Evolutionary conservation across 2,113 vertebrate species (phyloP).

Genomic region (Acanthochromis polyacanthus): DNA sequence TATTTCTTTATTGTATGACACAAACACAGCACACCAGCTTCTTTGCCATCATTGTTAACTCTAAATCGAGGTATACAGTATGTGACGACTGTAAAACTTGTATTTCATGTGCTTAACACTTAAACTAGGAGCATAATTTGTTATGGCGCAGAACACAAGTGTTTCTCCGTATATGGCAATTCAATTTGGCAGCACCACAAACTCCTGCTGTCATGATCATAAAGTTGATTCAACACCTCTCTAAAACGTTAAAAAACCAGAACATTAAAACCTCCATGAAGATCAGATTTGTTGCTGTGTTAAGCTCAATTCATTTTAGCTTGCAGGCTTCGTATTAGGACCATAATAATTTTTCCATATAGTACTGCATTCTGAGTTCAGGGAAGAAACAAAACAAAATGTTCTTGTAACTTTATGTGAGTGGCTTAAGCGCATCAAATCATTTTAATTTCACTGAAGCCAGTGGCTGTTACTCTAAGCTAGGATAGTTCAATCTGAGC

Average conservation of each 20-base stretch:
- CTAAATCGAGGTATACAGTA: not conserved
- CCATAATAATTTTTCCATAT: conserved; percentile 12
- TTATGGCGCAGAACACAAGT: too few relatives aligned
- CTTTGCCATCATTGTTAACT: too few relatives aligned
- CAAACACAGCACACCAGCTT: too few relatives aligned
- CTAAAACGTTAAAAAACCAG: not conserved
- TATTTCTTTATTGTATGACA: not conserved
- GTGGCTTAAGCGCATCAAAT: conserved; percentile 14
- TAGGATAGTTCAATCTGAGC: too few relatives aligned
- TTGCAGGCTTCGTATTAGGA: not conserved
- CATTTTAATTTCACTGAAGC: conserved; percentile 5
- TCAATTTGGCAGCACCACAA: not conserved
- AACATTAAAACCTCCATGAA: not conserved
- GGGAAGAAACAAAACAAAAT: not conserved
- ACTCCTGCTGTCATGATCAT: not conserved
- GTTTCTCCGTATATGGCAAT: not conserved
- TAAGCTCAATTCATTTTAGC: conserved; percentile 10
- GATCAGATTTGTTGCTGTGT: conserved; percentile 10
- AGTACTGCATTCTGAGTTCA: not conserved
- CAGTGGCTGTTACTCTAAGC: not conserved
- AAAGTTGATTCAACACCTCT: not conserved
- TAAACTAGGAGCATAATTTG: too few relatives aligned
- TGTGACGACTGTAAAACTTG: not conserved
- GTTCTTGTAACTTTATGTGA: not conserved
- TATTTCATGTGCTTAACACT: not conserved